Conservation (phyloP, 2,797 vertebrate species). For the Sebastiscus tertius region DNA sequence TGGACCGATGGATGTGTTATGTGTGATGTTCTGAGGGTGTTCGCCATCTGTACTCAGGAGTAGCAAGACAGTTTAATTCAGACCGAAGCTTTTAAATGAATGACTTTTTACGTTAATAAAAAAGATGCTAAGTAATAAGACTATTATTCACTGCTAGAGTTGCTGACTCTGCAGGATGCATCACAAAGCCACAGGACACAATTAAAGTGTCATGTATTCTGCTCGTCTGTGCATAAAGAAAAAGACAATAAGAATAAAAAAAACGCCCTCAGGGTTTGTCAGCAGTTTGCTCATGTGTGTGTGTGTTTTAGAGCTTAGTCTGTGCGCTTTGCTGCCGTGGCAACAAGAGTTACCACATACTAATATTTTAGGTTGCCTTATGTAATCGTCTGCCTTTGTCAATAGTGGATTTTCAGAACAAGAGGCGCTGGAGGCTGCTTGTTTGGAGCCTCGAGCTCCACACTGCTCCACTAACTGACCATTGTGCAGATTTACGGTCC, state of each 20-base stretch:
- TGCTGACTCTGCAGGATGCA: slow-evolving; percentile 12
- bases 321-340: slow-evolving; percentile 63
- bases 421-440: slow-evolving; percentile 10
- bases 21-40: slow-evolving; percentile 32
- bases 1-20: not conserved
- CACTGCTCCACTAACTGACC: slow-evolving; percentile 7
- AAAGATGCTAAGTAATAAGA: not conserved
- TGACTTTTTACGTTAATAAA: not conserved
- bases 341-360: slow-evolving; percentile 53
- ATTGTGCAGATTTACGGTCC: slow-evolving; percentile 20
- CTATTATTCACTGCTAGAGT: not conserved
- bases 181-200: slow-evolving; percentile 10
- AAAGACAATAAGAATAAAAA: slow-evolving; percentile 7
- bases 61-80: not conserved
- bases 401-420: slow-evolving; percentile 15
- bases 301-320: slow-evolving; percentile 2
- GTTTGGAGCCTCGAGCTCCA: slow-evolving; percentile 8
- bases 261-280: slow-evolving; percentile 40
- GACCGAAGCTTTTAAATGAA: not conserved
- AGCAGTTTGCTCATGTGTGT: slow-evolving; percentile 41
- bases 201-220: slow-evolving; percentile 21
- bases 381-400: slow-evolving; percentile 61
- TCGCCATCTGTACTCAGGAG: slow-evolving; percentile 35
- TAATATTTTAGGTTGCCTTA: slow-evolving; percentile 62
- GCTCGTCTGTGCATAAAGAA: not conserved